These are phyloP conservation scores for Bombyx mori DNA, from an alignment of 1,140 invertebrate genomes.

Conservation along the genomic window ASM3026992v2 NC_085111.1:3510501-3511000, in stretches of 20 bases:
- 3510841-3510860: conserved; percentile 54
- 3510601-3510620: conserved; percentile 68
- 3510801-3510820: conserved; percentile 64
- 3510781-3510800: conserved; percentile 30
- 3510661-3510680: conserved; percentile 68
- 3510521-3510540: conserved; percentile 60
- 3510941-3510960: conserved; percentile 43
- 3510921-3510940: conserved; percentile 63
- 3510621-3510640: conserved; percentile 67
- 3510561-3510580: conserved; percentile 62
- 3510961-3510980: conserved; percentile 36
- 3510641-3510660: conserved; percentile 58
- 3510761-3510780: conserved; percentile 43
- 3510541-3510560: conserved; percentile 38
- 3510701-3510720: conserved; percentile 30
- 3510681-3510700: conserved; percentile 40
- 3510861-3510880: conserved; percentile 49
- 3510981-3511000: conserved; percentile 50
- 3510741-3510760: conserved; percentile 12
- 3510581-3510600: conserved; percentile 61
- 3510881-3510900: conserved; percentile 41
- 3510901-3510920: conserved; percentile 47
- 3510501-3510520: conserved; percentile 38
- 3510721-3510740: conserved; percentile 14
- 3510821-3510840: conserved; percentile 62